Evolutionary conservation across 92 coral and sea anemone genomes (phyloP), one percentile per base, ranked within the genome.

Genomic region (Epizoanthus scotinus): DNA sequence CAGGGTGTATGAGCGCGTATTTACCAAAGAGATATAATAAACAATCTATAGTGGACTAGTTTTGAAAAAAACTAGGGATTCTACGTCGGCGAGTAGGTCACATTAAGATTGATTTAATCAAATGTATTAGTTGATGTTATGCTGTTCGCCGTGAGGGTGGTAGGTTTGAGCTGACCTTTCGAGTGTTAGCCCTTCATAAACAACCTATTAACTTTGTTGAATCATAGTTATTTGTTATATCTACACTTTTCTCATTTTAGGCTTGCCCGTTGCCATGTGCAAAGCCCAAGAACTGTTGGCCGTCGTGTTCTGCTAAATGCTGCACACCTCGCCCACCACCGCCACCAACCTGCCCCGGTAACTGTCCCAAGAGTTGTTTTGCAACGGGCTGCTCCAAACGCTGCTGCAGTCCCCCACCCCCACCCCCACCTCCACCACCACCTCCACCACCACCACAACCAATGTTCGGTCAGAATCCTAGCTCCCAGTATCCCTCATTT

Each of bases 241-340:
- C 14, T 52, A 5, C 26, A 18, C 6, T 52, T 21, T 44, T 8
- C 12, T 63, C 12, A 49, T 36, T 68, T 2, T 70, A 92, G 97
- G 89, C 86, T 0, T 92, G 97, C 25, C 91, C 97, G 18, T 77
- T 92, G 29, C 97, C 97, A 0, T 92, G 97, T 65, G 84, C 89
- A 61, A 85, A 73, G 17, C 90, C 90, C 53, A 65, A 79, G 85
- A 80, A 90, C 31, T 92, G 97, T 40, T 92, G 86, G 52, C 97
- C 97, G 22, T 70, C 50, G 47, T 89, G 93, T 60, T 84, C 90
- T 65, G 69, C 89, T n/a, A 66, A 61, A 73, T 89, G 93, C 62
- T 89, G 93, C 67, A 73, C 90, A 49, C 89, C 89, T 14, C 85
- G 74, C 15, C 89, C 86, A 4, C 83, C 89, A 17, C 75, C 85